These are phyloP conservation scores for Peromyscus leucopus DNA, from an alignment of 2,113 vertebrate species.

Conservation along the genomic window DNA sequence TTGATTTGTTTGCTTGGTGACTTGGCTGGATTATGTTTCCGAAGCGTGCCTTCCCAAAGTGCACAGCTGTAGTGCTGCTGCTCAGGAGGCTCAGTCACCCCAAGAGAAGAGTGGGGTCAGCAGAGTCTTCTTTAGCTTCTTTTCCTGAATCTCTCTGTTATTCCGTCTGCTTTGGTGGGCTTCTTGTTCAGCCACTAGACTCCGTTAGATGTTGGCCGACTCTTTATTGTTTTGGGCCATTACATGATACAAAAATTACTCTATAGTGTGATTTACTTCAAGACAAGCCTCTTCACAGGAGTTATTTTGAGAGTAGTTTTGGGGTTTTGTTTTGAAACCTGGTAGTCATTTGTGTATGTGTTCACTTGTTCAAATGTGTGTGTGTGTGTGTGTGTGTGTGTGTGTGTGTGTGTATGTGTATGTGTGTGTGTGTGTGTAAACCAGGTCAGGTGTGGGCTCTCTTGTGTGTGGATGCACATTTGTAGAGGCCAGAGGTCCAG, in stretches of 20 bases:
- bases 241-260: not conserved
- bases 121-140: not conserved
- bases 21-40: not conserved
- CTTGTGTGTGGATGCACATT: not conserved
- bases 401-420: not conserved
- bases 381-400: not conserved
- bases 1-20: not conserved
- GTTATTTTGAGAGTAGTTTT: not conserved
- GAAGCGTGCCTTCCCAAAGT: not conserved
- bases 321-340: not conserved
- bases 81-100: not conserved
- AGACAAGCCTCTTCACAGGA: not conserved
- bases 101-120: not conserved
- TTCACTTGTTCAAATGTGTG: not conserved
- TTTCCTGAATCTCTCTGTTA: not conserved
- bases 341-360: not conserved
- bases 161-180: not conserved
- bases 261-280: not conserved
- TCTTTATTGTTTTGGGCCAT: slow-evolving; percentile 1
- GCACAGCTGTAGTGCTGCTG: not conserved
- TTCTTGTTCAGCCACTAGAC: not conserved
- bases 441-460: no score
- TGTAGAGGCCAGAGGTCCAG: not conserved
- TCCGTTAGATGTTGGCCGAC: not conserved
- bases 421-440: not conserved